These are phyloP conservation scores for Dendropsophus ebraccatus DNA, from an alignment of 2,113 vertebrate species.

Conservation along the genomic window DNA sequence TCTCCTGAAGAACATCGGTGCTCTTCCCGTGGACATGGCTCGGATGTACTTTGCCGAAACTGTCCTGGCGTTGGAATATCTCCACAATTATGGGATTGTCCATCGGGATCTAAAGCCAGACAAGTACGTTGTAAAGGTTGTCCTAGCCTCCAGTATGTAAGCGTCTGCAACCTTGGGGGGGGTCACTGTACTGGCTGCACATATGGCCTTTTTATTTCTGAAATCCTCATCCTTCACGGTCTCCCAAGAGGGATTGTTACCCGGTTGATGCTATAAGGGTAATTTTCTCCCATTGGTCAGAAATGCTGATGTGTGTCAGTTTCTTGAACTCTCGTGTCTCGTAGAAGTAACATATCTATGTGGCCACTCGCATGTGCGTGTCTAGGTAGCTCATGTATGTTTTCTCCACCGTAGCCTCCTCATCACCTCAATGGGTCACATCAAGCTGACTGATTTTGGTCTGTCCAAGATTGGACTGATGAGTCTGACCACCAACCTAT, in stretches of 20 bases:
- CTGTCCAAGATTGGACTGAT: conserved; percentile 96
- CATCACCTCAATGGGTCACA: conserved; percentile 96
- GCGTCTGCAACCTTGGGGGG: no score
- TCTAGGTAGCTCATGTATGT: not conserved
- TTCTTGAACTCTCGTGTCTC: not conserved
- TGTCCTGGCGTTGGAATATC: conserved; percentile 91
- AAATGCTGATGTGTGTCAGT: no score
- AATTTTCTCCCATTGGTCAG: no score
- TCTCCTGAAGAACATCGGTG: conserved; percentile 94
- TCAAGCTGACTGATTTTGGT: conserved; percentile 96
- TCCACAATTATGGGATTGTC: conserved; percentile 98
- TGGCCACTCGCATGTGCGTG: no score
- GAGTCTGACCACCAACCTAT: conserved; percentile 98
- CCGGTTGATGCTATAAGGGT: no score
- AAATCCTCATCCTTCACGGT: no score
- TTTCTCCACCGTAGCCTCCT: conserved; percentile 74
- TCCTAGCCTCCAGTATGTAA: not conserved
- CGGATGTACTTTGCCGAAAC: conserved; percentile 98
- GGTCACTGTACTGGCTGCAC: no score
- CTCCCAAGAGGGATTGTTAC: no score
- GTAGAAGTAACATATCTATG: not conserved
- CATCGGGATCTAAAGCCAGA: conserved; percentile 97
- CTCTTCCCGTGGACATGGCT: conserved; percentile 93
- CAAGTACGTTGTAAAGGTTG: conserved; percentile 78
- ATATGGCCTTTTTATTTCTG: no score